Conservation (phyloP, 2,888 invertebrate genomes). For the Cryptosula pallasiana region DNA sequence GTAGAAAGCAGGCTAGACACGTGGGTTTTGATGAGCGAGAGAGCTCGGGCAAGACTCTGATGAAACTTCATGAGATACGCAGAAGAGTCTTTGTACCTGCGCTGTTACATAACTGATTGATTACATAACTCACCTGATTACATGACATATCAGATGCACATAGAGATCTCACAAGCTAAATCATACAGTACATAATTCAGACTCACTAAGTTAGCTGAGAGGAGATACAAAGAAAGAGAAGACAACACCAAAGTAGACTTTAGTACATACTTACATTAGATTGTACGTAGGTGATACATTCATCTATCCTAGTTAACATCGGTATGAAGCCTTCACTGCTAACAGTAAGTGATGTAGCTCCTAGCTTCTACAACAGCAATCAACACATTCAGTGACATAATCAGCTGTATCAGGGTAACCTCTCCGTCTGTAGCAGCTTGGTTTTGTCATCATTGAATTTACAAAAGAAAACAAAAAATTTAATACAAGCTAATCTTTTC, state of each 20-base stretch:
- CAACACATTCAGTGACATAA: too few relatives aligned
- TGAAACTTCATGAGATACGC: slow-evolving; percentile 77
- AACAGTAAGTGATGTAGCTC: slow-evolving; percentile 73
- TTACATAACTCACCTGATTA: neutral
- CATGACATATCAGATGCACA: neutral
- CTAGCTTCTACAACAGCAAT: slow-evolving; percentile 62
- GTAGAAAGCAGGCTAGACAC: slow-evolving; percentile 70
- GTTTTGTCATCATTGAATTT: too few relatives aligned
- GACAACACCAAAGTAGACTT: too few relatives aligned
- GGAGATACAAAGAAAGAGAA: too few relatives aligned
- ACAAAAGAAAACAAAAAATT: too few relatives aligned
- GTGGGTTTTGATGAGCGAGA: slow-evolving; percentile 73
- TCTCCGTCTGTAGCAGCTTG: too few relatives aligned
- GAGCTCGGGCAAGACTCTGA: slow-evolving; percentile 74
- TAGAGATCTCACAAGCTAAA: too few relatives aligned
- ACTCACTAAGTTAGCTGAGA: too few relatives aligned
- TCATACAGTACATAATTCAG: too few relatives aligned
- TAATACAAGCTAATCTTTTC: too few relatives aligned
- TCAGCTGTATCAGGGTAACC: too few relatives aligned
- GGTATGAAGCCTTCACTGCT: slow-evolving; percentile 77
- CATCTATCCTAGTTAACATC: slow-evolving; percentile 76
- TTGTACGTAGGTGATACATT: slow-evolving; percentile 77
- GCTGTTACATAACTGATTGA: slow-evolving; percentile 59
- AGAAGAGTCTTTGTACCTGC: slow-evolving; percentile 77
- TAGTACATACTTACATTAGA: slow-evolving; percentile 63